Percentiles rank a stretch among this genome's conserved stretches.
Conservation (phyloP, 23 tunicate species). For the Oikopleura vanhoeffeni region DNA sequence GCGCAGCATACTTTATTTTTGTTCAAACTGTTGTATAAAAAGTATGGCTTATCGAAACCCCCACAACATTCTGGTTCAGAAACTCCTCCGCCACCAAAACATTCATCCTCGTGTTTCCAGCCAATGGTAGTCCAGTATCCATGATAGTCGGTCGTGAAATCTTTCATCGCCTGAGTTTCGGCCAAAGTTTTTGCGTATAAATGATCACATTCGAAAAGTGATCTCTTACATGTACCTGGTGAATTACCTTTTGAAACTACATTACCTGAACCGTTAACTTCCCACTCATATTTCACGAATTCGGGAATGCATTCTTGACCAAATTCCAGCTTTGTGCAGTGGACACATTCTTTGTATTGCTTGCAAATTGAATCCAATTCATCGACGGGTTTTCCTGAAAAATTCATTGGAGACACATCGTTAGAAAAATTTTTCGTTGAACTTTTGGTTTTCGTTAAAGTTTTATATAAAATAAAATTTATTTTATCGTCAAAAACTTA, state of each 20-base stretch:
- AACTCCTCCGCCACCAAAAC: not conserved
- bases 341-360: not conserved
- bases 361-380: not conserved
- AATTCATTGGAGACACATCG: too few relatives aligned
- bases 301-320: slow-evolving; percentile 6
- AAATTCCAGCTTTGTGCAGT: slow-evolving; percentile 4
- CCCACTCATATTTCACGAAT: not conserved
- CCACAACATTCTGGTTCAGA: slow-evolving; percentile 9
- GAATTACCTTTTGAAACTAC: not conserved
- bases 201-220: not conserved
- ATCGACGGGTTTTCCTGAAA: slow-evolving; percentile 12
- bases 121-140: slow-evolving; percentile 7
- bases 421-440: too few relatives aligned
- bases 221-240: not conserved
- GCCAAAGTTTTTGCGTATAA: not conserved
- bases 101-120: not conserved
- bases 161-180: not conserved
- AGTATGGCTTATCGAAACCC: not conserved
- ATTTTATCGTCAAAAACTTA: too few relatives aligned
- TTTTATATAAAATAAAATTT: too few relatives aligned
- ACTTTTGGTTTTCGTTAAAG: too few relatives aligned
- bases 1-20: slow-evolving; percentile 5
- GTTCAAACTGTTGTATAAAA: not conserved
- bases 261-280: not conserved
- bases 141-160: not conserved